Evolutionary conservation across 2,797 vertebrate genomes (phyloP), one percentile per base, ranked within the genome.

Genomic region (Morelia viridis): DNA sequence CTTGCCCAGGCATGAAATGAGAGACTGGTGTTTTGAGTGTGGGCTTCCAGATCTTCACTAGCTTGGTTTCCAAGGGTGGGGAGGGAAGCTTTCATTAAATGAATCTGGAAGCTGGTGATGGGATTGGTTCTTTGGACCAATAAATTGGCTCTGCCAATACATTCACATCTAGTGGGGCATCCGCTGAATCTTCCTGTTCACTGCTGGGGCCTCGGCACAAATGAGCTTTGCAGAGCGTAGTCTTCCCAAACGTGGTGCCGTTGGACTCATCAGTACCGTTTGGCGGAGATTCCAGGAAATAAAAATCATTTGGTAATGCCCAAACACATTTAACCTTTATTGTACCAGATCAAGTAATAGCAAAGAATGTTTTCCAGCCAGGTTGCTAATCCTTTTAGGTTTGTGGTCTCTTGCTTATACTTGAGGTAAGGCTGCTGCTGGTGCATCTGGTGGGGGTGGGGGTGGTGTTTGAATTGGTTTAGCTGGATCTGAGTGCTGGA

Each of bases 301-400:
- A 7, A 5, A 24, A 53, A 83, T 28, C 24, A 28, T 89, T 58
- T 50, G 19, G 60, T 12, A 46, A 64, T 68, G 91, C 83, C 60
- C 10, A 3, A 84, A 84, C 64, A 17, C 84, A 89, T 90, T 61
- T 53, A 46, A 0, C 56, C 28, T 57, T 89, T 83, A 15, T 46
- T 0, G 1, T 24, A 3, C 1, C 8, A 4, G 57, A 5, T 12
- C 26, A 83, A 85, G 3, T 83, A 90, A 88, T 83, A 31, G 5
- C 68, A 9, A 87, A 58, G 46, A 83, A 90, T 84, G 26, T 92
- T 61, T 28, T 28, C 85, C n/a, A n/a, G 26, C 83, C 46, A 53
- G 65, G 84, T 28, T 17, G 65, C 41, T 90, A 71, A 92, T 87
- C 88, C 91, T 68, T 68, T 41, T 62, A 50, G 24, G 56, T 41